A percentile compares a stretch with the other conserved stretches of the same genome.
Evolutionary conservation across 1,140 invertebrate species (phyloP).

Genomic region (Pseudomyrmex cubaensis): DNA sequence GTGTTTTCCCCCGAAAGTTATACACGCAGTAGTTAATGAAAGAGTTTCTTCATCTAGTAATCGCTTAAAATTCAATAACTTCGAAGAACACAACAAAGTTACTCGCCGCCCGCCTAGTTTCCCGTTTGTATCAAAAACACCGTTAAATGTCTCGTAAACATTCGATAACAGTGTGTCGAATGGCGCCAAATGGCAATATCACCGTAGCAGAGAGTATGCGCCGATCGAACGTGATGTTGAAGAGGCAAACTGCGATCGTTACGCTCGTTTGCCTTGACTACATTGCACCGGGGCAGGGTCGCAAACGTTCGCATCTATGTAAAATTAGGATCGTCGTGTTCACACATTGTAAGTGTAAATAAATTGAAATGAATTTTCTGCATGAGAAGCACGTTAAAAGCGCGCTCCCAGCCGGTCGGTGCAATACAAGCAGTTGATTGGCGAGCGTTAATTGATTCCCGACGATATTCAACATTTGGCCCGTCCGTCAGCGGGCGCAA

Average conservation of each 20-base stretch:
- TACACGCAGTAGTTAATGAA: background rate
- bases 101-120: background rate
- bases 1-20: too few species aligned
- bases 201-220: constrained; percentile 9
- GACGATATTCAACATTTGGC: constrained; percentile 39
- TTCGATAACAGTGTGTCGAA: constrained; percentile 46
- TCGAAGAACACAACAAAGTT: constrained; percentile 7
- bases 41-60: background rate
- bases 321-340: constrained; percentile 72
- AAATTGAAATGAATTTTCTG: constrained; percentile 74
- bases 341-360: constrained; percentile 74
- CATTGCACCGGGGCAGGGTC: constrained; percentile 8
- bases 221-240: constrained; percentile 29
- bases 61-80: constrained; percentile 21
- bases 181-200: constrained; percentile 47
- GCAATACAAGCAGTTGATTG: constrained; percentile 60
- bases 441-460: constrained; percentile 69
- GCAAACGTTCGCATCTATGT: constrained; percentile 55
- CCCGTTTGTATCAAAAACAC: constrained; percentile 31
- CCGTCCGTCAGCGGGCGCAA: background rate
- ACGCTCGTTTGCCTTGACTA: constrained; percentile 24
- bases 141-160: constrained; percentile 51
- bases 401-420: constrained; percentile 34
- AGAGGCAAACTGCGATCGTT: constrained; percentile 49
- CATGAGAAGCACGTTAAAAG: constrained; percentile 68